These are phyloP conservation scores for Drosophila subquinaria DNA, from an alignment of 2,888 invertebrate genomes.

Conservation along the genomic window DNA sequence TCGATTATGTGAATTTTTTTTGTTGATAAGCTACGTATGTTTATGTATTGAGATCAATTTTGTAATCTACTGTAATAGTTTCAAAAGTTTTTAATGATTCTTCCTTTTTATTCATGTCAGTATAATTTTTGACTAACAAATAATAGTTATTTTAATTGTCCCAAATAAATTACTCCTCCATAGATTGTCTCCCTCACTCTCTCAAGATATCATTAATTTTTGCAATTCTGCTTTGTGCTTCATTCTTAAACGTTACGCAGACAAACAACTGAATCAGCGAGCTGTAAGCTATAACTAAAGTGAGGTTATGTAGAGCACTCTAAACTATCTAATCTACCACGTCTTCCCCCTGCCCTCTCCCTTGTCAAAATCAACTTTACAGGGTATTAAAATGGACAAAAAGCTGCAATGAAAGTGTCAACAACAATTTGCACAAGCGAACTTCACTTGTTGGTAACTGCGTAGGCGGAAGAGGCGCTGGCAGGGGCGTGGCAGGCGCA, in stretches of 20 bases:
- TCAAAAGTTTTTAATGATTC: too few relatives aligned
- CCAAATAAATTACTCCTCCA: too few relatives aligned
- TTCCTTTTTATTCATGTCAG: too few relatives aligned
- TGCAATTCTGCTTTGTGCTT: too few relatives aligned
- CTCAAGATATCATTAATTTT: too few relatives aligned
- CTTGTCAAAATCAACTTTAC: background rate
- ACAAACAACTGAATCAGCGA: too few relatives aligned
- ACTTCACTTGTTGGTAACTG: conserved; percentile 14
- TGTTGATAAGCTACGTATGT: background rate
- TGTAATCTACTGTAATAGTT: background rate
- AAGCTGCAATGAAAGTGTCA: conserved; percentile 49
- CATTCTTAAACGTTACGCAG: too few relatives aligned
- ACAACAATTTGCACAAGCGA: conserved; percentile 40
- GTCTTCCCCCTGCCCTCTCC: background rate
- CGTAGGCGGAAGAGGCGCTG: background rate
- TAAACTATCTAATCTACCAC: background rate
- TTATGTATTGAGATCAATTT: background rate
- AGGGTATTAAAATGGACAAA: conserved; percentile 33
- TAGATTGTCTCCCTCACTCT: too few relatives aligned
- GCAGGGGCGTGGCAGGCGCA: conserved; percentile 11
- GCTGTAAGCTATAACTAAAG: background rate
- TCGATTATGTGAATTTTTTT: too few relatives aligned
- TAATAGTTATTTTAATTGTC: too few relatives aligned
- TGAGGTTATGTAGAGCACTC: background rate
- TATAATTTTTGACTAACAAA: too few relatives aligned